A percentile compares a stretch with the other conserved stretches of the same genome.
Conservation (phyloP, 2,888 invertebrate species). For the Eupithecia centaureata region DNA sequence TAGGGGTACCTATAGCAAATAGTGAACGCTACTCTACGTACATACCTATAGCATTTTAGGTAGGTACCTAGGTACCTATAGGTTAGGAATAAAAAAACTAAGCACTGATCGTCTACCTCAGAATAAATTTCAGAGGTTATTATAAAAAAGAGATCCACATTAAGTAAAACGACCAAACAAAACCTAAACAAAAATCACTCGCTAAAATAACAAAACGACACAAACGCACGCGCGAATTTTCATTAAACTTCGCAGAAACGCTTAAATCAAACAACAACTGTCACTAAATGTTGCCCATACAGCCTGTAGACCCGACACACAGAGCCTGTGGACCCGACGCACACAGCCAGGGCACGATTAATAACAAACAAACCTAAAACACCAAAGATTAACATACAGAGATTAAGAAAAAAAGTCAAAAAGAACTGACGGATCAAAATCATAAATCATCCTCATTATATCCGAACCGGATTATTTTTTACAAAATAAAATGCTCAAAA, state of each 20-base stretch:
- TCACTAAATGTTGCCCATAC: constrained; percentile 36
- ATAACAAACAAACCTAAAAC: constrained; percentile 74
- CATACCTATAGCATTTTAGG: no score
- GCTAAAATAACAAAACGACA: constrained; percentile 1
- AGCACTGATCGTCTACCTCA: no score
- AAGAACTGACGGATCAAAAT: constrained; percentile 75
- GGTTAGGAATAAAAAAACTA: no score
- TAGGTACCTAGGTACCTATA: background rate
- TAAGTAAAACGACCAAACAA: background rate
- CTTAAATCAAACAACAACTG: constrained; percentile 37
- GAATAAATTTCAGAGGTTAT: no score
- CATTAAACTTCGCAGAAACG: constrained; percentile 29
- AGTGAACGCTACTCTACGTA: no score
- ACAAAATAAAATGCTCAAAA: constrained; percentile 81
- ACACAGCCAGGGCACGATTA: constrained; percentile 58
- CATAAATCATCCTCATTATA: constrained; percentile 84
- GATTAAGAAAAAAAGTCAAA: constrained; percentile 72
- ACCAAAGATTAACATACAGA: constrained; percentile 77
- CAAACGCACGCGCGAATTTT: constrained; percentile 24
- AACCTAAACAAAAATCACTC: background rate
- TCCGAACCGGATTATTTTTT: constrained; percentile 83
- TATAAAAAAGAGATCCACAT: background rate
- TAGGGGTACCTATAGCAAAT: no score
- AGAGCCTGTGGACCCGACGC: constrained; percentile 10
- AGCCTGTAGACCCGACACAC: constrained; percentile 11